These are phyloP conservation scores for Enteromius fasciolatus DNA, from an alignment of 2,797 vertebrate genomes.

Conservation along the genomic window DNA sequence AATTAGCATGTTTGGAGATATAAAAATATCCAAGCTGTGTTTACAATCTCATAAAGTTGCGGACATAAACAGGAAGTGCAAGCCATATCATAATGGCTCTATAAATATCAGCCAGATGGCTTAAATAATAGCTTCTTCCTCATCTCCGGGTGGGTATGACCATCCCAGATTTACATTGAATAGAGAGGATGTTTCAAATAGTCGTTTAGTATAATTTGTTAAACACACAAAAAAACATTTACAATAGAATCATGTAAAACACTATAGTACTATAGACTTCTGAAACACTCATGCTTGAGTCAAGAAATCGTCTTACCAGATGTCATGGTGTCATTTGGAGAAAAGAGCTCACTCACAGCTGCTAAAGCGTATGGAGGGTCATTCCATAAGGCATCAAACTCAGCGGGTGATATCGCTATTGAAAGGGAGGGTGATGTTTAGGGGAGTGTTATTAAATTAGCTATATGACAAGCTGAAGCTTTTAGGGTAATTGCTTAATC, in stretches of 20 bases:
- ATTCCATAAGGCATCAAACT: constrained; percentile 81
- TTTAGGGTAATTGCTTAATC: background rate
- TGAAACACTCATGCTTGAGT: constrained; percentile 7
- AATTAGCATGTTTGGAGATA: constrained; percentile 8
- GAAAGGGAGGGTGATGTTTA: constrained; percentile 50
- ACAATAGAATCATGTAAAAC: constrained; percentile 1
- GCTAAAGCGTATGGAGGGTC: constrained; percentile 76
- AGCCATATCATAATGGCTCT: constrained; percentile 36
- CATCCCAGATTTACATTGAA: constrained; percentile 67
- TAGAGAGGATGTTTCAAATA: constrained; percentile 69
- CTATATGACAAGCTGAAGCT: constrained; percentile 25
- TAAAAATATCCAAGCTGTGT: constrained; percentile 24
- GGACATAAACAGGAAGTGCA: constrained; percentile 55
- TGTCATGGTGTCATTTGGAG: constrained; percentile 79
- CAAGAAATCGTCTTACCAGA: constrained; percentile 70
- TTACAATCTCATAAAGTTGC: constrained; percentile 28
- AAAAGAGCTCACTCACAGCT: constrained; percentile 74
- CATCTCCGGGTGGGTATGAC: constrained; percentile 18
- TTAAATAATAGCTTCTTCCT: constrained; percentile 47
- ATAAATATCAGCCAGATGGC: constrained; percentile 62
- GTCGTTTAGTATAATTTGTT: constrained; percentile 60
- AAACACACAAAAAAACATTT: background rate
- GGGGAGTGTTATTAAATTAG: constrained; percentile 43
- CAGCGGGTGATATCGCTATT: constrained; percentile 79
- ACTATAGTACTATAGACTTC: background rate